Base-by-base conservation (phyloP, 2,113 vertebrate species). In the Gracilinanus agilis region DNA sequence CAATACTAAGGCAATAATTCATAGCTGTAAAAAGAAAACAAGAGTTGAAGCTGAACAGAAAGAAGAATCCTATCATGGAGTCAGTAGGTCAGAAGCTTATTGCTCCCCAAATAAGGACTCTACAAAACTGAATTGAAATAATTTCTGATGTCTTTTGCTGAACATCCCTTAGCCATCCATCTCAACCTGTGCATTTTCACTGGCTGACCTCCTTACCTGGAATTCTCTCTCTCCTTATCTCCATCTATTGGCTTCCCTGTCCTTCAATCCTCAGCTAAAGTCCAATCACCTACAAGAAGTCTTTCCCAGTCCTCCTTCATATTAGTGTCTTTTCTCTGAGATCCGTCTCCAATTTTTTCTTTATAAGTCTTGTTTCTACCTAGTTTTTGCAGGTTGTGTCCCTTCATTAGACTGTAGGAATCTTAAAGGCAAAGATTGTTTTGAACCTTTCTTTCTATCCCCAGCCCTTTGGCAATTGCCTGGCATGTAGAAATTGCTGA, bases 1-100 rank as follows among this genome's bases (percentile, higher is more conserved):
- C 29, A 58, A 0, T 3, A 19, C 0, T 54, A 56, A 96, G 90
- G 13, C 11, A 49, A 0, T 0, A 40, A 0, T 11, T 88, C 83
- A 0, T 16, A 10, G 9, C 54, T 90, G 40, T 0, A 5, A 89
- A 88, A 61, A n/a, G 12, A 54, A 56, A 25, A 13, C 12, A 53
- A 5, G 3, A 27, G 44, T 49, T 53, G 6, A 0, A 2, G 34
- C 40, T 24, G 44, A 34, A 8, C 9, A 29, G 61, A 40, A 23
- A 83, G 29, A 40, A 90, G 54, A 5, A 0, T 27, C 55, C 75
- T 88, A 27, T 55, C 44, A 0, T 2, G 2, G 34, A 83, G 21
- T 40, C n/a, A 83, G 23, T 24, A 24, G 24, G 11, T 25, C 54
- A 54, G 9, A 25, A 25, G 11, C 16, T 29, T 0, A 49, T 9